Evolutionary conservation across 2,888 invertebrate species (phyloP).

Genomic region (Lissonota sp.): DNA sequence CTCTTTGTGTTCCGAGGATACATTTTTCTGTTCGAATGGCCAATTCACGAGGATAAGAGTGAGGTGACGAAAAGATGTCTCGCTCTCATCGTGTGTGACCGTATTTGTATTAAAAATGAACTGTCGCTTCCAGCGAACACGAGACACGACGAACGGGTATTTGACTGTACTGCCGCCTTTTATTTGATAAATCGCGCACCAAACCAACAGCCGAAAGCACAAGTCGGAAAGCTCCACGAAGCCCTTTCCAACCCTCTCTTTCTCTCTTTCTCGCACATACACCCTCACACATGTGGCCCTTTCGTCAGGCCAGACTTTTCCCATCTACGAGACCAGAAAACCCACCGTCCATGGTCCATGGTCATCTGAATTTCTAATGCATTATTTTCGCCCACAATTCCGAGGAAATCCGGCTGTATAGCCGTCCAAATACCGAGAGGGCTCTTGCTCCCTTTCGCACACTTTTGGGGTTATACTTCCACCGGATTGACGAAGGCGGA

Average conservation of each 20-base stretch:
- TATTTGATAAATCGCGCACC: constrained; percentile 81
- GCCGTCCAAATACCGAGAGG: constrained; percentile 61
- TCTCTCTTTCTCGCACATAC: too few species aligned
- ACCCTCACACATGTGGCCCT: background rate
- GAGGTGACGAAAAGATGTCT: constrained; percentile 17
- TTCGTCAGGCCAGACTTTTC: constrained; percentile 23
- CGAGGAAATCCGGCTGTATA: constrained; percentile 37
- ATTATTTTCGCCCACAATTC: constrained; percentile 74
- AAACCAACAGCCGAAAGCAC: constrained; percentile 43
- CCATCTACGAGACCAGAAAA: constrained; percentile 34
- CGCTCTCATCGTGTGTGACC: constrained; percentile 53
- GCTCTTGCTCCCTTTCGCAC: constrained; percentile 49
- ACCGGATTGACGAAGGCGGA: constrained; percentile 34
- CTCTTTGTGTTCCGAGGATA: constrained; percentile 13
- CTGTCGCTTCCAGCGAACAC: constrained; percentile 83
- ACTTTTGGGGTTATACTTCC: constrained; percentile 9
- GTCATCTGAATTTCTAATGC: constrained; percentile 84
- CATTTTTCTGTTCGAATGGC: background rate
- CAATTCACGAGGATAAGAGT: constrained; percentile 25
- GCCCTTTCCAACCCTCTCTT: background rate
- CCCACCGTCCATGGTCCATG: constrained; percentile 66
- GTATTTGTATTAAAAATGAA: constrained; percentile 84
- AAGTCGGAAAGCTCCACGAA: constrained; percentile 36
- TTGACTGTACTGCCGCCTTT: constrained; percentile 81
- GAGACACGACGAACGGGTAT: constrained; percentile 77